Base-by-base conservation (phyloP, 2,888 invertebrate genomes). In the Chymomyza procnemis region DNA sequence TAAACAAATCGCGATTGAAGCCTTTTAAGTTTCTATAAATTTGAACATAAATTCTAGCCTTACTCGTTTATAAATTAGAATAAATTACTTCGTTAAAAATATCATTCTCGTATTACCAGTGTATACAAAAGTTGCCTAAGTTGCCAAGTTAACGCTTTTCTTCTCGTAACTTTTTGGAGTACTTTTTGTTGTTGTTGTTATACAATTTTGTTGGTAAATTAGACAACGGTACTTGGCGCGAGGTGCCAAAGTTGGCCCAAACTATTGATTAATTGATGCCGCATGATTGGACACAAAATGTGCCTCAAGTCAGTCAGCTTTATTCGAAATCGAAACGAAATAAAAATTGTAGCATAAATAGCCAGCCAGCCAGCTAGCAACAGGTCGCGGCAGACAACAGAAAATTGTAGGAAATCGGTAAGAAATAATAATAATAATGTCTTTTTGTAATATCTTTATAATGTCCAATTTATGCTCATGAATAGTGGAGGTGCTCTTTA, bases 401-500 rank as follows among this genome's bases (percentile, higher is more conserved):
- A 26, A 26, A 26, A n/a, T n/a, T n/a, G n/a, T n/a, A n/a, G n/a
- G n/a, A 41, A 9, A 41, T 12, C 34, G 8, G 8, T 34, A 4
- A 41, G 12, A 41, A 41, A 41, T 41, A 41, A 41, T 41, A 41
- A 41, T 41, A 41, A 41, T 41, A 41, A 41, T 41, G 34, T 41
- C 50, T 50, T 73, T 69, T 69, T 78, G 65, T 58, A 30, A 69
- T 67, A 74, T 66, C 57, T 79, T 75, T 80, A 80, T 87, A 85
- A 84, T 78, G 76, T 71, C 78, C 80, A 69, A 79, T 80, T 85
- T 88, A 79, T 76, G 85, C 86, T 79, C 78, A 86, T 86, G 84
- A 86, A 84, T 85, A 41, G 34, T n/a, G n/a, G n/a, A n/a, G n/a
- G n/a, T 87, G 86, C 73, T 77, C 85, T 87, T 82, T 80, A 87